These are phyloP conservation scores for Psettodes erumei DNA, from an alignment of 2,113 vertebrate species.

Conservation along the genomic window DNA sequence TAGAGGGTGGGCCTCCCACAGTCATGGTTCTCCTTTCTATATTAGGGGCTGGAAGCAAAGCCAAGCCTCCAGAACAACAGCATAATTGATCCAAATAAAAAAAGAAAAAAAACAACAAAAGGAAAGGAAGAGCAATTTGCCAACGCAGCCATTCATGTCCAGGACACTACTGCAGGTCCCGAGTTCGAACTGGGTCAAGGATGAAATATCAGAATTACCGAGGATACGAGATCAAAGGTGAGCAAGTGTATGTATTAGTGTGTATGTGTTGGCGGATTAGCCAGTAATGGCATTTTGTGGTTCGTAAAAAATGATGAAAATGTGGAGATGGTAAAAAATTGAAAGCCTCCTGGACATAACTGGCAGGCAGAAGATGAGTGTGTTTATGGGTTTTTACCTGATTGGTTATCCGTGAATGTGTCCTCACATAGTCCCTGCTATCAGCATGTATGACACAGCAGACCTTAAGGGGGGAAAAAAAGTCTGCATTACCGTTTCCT, in stretches of 20 bases:
- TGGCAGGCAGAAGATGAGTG: slow-evolving; percentile 33
- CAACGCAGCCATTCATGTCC: slow-evolving; percentile 64
- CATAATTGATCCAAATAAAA: slow-evolving; percentile 56
- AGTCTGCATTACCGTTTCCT: background rate
- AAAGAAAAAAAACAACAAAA: slow-evolving; percentile 66
- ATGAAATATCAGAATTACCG: slow-evolving; percentile 56
- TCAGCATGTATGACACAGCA: slow-evolving; percentile 27
- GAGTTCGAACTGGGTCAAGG: slow-evolving; percentile 73
- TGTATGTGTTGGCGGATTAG: slow-evolving; percentile 22
- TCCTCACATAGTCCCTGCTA: slow-evolving; percentile 35
- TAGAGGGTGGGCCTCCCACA: slow-evolving; percentile 71
- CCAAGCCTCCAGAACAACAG: slow-evolving; percentile 66
- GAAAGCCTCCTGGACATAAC: slow-evolving; percentile 50
- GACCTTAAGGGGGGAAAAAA: background rate
- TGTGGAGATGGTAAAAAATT: slow-evolving; percentile 45
- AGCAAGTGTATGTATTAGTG: slow-evolving; percentile 12
- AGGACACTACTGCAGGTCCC: slow-evolving; percentile 54
- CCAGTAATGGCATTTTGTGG: slow-evolving; percentile 42
- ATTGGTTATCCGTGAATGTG: slow-evolving; percentile 44
- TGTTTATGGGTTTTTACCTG: slow-evolving; percentile 47
- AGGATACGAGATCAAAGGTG: slow-evolving; percentile 54
- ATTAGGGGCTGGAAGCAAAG: slow-evolving; percentile 61
- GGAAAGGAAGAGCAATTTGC: slow-evolving; percentile 73
- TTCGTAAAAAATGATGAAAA: slow-evolving; percentile 57
- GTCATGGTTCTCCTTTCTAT: slow-evolving; percentile 59